Evolutionary conservation across 1,140 invertebrate genomes (phyloP), one percentile per base, ranked within the genome.

Genomic region (Notospermus geniculatus): DNA sequence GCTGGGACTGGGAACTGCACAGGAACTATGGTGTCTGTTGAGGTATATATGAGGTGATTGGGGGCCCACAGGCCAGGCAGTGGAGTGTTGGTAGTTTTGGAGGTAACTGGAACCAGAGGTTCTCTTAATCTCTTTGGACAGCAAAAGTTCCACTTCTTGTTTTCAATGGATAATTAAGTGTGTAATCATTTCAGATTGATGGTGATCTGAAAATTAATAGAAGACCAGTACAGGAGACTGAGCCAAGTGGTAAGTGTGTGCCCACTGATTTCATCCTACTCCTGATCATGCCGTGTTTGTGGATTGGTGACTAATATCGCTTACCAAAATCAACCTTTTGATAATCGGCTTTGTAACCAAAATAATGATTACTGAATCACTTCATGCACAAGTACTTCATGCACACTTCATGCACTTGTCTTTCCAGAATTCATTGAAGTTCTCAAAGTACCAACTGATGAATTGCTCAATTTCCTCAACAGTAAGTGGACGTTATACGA

Each of bases 1-100:
- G 74, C 81, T 28, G 76, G 75, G 15, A 63, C 76, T 28, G 75
- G 77, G 9, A 77, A 73, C 43, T 73, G 73, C 28, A 75, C 76
- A 19, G 71, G 77, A 36, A 69, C 75, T 36, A 67, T 82, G 50
- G 77, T 80, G 13, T 81, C 80, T 57, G 71, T 80, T 23, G 79
- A 80, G 74, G 81, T 83, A 72, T 65, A 45, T 59, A 22, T 36
- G 5, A 7, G 4, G 32, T 36, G 4, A 7, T 36, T 50, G n/a
- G n/a, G n/a, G n/a, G 46, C 5, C n/a, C 4, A 7, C n/a, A 23
- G 25, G n/a, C n/a, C n/a, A n/a, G n/a, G n/a, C n/a, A n/a, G n/a
- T n/a, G n/a, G n/a, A n/a, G n/a, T n/a, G n/a, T n/a, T n/a, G n/a
- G n/a, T n/a, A n/a, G n/a, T n/a, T n/a, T n/a, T n/a, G n/a, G n/a